Conservation (phyloP, 2,797 vertebrate species). For the Serranus cabrilla region DNA sequence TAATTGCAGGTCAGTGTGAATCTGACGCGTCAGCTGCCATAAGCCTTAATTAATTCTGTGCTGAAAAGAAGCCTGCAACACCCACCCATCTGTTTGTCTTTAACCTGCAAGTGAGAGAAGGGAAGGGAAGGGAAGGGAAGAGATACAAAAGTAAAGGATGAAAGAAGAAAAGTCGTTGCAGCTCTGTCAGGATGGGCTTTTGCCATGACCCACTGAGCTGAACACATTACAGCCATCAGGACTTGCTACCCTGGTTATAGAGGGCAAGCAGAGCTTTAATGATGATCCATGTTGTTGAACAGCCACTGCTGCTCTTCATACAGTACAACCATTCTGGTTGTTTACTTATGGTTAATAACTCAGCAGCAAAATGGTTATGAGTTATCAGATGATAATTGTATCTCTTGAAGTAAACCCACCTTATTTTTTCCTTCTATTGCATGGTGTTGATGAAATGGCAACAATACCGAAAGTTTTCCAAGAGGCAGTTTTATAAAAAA, state of each 20-base stretch:
- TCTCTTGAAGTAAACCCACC: too few relatives aligned
- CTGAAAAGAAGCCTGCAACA: slow-evolving; percentile 63
- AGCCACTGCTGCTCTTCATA: neutral
- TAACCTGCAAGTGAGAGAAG: slow-evolving; percentile 66
- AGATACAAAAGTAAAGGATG: neutral
- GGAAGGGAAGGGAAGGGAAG: neutral
- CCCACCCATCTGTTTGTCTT: slow-evolving; percentile 77
- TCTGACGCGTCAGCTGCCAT: slow-evolving; percentile 79
- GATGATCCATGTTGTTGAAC: slow-evolving; percentile 1
- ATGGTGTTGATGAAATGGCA: too few relatives aligned
- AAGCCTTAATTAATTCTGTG: slow-evolving; percentile 80
- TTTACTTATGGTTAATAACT: neutral
- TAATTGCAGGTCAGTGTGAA: slow-evolving; percentile 83
- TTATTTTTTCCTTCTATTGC: too few relatives aligned
- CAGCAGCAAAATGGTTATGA: too few relatives aligned
- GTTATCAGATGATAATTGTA: too few relatives aligned
- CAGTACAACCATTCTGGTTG: neutral
- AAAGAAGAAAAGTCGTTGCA: neutral
- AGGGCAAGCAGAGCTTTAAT: slow-evolving; percentile 6
- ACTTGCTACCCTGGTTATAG: neutral
- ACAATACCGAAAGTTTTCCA: too few relatives aligned
- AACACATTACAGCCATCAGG: slow-evolving; percentile 1
- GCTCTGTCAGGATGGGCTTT: slow-evolving; percentile 1
- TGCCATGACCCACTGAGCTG: neutral
- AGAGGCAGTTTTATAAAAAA: too few relatives aligned